phyloP scores from a whole-genome alignment of 2,797 vertebrate genomes.

The Uromys caudimaculatus region DNA sequence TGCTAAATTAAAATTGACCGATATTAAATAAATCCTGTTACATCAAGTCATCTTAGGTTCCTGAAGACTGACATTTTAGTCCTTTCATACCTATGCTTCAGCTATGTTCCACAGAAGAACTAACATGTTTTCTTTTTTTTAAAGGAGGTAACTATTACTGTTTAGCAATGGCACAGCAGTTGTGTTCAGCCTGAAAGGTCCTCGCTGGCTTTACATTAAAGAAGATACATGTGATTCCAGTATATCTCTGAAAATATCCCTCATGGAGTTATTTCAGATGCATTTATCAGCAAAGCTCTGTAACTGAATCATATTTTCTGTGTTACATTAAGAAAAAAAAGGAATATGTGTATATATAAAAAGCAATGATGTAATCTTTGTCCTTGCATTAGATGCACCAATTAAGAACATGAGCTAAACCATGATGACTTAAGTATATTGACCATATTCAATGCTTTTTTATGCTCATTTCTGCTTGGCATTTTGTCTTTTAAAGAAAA shows the following conservation, averaged over 20 bases:
- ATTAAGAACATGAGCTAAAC: constrained; percentile 85
- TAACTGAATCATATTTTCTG: constrained; percentile 89
- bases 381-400: constrained; percentile 86
- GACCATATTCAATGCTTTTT: constrained; percentile 85
- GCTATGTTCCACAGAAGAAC: constrained; percentile 80
- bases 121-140: constrained; percentile 82
- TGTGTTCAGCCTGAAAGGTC: constrained; percentile 84
- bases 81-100: constrained; percentile 87
- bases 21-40: constrained; percentile 81
- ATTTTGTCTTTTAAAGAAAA: constrained; percentile 87
- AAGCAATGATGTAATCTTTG: constrained; percentile 89
- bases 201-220: constrained; percentile 85
- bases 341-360: constrained; percentile 88
- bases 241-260: constrained; percentile 87
- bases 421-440: constrained; percentile 82
- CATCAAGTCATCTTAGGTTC: constrained; percentile 82
- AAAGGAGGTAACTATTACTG: constrained; percentile 86
- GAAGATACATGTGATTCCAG: constrained; percentile 83
- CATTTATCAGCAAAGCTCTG: constrained; percentile 89
- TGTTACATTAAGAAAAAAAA: constrained; percentile 88
- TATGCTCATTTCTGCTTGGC: constrained; percentile 87
- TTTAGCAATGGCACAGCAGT: constrained; percentile 89
- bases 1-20: constrained; percentile 80
- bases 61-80: constrained; percentile 82
- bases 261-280: constrained; percentile 87